phyloP scores from a whole-genome alignment of 2,888 invertebrate genomes.

The Machimus atricapillus region DNA sequence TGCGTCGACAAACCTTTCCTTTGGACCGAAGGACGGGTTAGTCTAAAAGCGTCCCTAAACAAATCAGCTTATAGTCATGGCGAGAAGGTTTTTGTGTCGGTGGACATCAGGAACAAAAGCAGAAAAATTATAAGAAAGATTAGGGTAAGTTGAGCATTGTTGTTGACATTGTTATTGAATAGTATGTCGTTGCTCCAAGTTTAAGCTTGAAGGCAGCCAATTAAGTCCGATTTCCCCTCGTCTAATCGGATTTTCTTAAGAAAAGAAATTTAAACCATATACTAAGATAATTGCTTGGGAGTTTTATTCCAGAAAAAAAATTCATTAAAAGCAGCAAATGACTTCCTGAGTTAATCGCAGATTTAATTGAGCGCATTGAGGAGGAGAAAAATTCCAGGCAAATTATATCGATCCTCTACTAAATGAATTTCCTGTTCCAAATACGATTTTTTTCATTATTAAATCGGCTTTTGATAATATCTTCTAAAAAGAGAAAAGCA shows the following conservation, averaged over 20 bases:
- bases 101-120: conserved; percentile 77
- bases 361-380: not conserved
- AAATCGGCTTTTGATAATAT: not conserved
- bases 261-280: not conserved
- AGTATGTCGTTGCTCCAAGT: not conserved
- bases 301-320: not conserved
- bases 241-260: not conserved
- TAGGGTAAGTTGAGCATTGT: conserved; percentile 66
- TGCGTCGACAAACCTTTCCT: conserved; percentile 78
- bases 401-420: not conserved
- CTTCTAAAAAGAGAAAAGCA: not conserved
- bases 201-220: not conserved
- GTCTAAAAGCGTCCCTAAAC: conserved; percentile 78
- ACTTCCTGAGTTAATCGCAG: not conserved
- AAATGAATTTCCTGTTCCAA: not conserved
- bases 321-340: not conserved
- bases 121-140: conserved; percentile 80
- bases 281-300: not conserved
- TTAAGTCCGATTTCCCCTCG: not conserved
- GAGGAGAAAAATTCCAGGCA: not conserved
- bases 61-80: conserved; percentile 81
- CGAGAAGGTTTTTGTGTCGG: conserved; percentile 74
- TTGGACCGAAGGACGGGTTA: conserved; percentile 79
- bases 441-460: not conserved
- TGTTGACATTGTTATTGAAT: not conserved